A percentile compares a stretch with the other conserved stretches of the same genome.
Conservation (phyloP, 2,113 vertebrate species). For the Hippotragus niger region DNA sequence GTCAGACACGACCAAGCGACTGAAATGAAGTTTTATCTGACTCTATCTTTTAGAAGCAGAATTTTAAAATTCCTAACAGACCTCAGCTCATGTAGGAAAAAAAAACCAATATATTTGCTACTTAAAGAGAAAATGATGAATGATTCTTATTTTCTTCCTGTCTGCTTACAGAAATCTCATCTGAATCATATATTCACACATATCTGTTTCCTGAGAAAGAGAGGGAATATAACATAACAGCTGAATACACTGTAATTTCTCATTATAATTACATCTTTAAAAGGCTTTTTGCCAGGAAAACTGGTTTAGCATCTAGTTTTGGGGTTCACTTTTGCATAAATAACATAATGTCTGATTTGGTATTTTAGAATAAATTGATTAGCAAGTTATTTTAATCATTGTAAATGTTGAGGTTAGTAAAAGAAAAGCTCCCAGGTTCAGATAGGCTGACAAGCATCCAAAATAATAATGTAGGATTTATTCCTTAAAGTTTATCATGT, state of each 20-base stretch:
- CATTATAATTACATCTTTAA: not conserved
- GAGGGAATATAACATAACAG: not conserved
- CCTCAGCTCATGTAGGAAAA: not conserved
- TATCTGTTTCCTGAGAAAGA: not conserved
- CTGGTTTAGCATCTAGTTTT: not conserved
- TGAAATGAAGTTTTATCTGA: not conserved
- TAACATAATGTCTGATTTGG: not conserved
- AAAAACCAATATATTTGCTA: not conserved
- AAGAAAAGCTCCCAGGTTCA: not conserved
- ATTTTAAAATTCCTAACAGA: not conserved
- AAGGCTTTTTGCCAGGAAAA: not conserved
- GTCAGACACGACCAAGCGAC: fast-evolving
- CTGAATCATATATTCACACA: not conserved
- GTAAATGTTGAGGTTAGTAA: not conserved
- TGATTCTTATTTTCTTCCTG: not conserved
- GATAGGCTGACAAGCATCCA: not conserved
- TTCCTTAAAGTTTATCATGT: not conserved
- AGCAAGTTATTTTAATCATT: not conserved
- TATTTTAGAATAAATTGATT: conserved; percentile 11
- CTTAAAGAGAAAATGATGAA: not conserved
- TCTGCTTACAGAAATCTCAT: not conserved
- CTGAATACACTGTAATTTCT: not conserved
- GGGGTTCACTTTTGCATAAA: not conserved
- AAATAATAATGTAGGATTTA: not conserved
- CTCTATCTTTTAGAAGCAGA: not conserved